Conservation (phyloP, 2,113 vertebrate genomes). For the Tyto alba region DNA sequence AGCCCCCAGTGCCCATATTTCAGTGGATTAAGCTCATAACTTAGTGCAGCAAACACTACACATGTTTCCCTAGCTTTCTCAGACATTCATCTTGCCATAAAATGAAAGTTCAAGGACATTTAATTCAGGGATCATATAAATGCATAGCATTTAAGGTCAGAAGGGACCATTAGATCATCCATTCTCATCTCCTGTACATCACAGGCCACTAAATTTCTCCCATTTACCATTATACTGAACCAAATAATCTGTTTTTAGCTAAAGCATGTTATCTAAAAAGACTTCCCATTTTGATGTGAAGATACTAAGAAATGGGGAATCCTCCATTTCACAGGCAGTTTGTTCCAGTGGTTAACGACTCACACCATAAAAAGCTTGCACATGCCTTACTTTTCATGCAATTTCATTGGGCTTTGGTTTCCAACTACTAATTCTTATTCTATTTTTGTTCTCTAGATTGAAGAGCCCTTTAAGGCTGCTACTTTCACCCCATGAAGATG, state of each 20-base stretch:
- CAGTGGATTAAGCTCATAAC: neutral
- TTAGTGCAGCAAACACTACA: neutral
- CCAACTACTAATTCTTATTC: neutral
- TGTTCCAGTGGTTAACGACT: neutral
- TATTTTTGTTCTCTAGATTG: neutral
- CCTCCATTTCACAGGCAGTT: neutral
- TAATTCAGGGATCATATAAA: neutral
- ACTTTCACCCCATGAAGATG: neutral
- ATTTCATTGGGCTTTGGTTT: neutral
- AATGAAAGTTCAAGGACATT: conserved; percentile 5
- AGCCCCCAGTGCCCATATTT: neutral
- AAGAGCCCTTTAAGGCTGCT: neutral
- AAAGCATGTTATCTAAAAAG: neutral
- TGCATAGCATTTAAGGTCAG: neutral
- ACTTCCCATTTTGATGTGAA: neutral
- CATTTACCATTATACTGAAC: neutral
- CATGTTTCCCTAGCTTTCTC: neutral
- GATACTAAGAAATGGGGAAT: neutral
- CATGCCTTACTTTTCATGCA: neutral
- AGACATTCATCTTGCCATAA: neutral
- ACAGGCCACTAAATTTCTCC: neutral
- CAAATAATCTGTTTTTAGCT: neutral
- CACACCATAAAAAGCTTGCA: neutral
- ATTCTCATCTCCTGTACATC: neutral
- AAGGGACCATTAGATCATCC: neutral